A percentile compares a stretch with the other conserved stretches of the same genome.
phyloP scores from a whole-genome alignment of 2,888 invertebrate species.

The Oscheius sp. region DNA sequence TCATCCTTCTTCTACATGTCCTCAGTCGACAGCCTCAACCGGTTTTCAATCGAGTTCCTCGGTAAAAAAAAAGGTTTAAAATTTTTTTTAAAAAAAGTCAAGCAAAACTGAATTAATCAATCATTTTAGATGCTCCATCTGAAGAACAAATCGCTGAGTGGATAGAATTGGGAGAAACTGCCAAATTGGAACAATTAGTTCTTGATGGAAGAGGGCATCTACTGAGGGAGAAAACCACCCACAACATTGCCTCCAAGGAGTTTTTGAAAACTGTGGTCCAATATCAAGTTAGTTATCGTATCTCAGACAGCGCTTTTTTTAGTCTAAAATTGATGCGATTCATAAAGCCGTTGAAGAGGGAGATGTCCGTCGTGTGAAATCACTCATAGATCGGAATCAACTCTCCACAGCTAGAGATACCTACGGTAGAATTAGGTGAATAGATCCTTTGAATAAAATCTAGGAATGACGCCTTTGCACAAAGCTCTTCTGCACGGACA shows the following conservation, averaged over 20 bases:
- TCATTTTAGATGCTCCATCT: conserved; percentile 64
- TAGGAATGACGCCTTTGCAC: conserved; percentile 68
- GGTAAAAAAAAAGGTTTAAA: conserved; percentile 7
- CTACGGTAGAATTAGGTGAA: conserved; percentile 71
- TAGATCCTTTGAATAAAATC: conserved; percentile 10
- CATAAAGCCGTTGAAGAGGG: conserved; percentile 87
- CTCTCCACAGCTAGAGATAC: conserved; percentile 84
- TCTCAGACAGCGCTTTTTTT: conserved; percentile 44
- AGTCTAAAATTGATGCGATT: conserved; percentile 89
- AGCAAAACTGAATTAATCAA: neutral
- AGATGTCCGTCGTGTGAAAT: conserved; percentile 82
- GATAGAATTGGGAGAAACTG: conserved; percentile 63
- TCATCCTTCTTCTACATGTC: conserved; percentile 55
- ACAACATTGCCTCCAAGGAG: conserved; percentile 60
- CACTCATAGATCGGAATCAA: conserved; percentile 78
- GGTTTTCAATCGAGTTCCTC: conserved; percentile 34
- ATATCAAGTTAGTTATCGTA: conserved; percentile 51
- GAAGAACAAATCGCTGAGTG: conserved; percentile 66
- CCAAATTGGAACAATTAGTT: conserved; percentile 62
- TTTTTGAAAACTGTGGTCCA: conserved; percentile 64
- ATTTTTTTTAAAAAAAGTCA: neutral
- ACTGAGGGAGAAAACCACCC: conserved; percentile 61
- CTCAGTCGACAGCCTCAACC: conserved; percentile 37
- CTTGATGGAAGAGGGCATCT: conserved; percentile 63
- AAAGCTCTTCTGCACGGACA: conserved; percentile 69